Evolutionary conservation across 2,888 invertebrate genomes (phyloP), one percentile per base, ranked within the genome.

Genomic region (Phyto melanocephala): DNA sequence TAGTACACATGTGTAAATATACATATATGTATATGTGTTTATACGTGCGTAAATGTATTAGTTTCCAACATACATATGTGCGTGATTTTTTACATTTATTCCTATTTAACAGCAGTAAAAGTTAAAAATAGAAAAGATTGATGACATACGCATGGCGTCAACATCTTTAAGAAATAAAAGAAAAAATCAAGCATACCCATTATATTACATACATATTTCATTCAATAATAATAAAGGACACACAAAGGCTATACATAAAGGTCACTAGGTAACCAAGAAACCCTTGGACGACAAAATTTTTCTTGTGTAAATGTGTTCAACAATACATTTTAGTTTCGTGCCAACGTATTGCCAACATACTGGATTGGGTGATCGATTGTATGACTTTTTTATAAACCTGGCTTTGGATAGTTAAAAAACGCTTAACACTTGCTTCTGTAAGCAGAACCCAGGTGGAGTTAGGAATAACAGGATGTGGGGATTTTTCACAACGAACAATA

Each of bases 41-140:
- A 40, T 50, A 11, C 10, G 10, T 22, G 1, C 4, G 50, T 50
- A 11, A 10, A 40, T 40, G 40, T 40, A 11, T 8, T n/a, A 13
- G 10, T 40, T 40, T 7, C 2, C 40, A 2, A 60, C 10, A 40
- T 11, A 20, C 40, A 15, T 40, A 28, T 54, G 13, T 15, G 4
- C 11, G 13, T 15, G 7, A 28, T 7, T 15, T n/a, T 40, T 2
- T n/a, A 17, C 24, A 11, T 37, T 13, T 8, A 2, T 45, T 33
- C 15, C 11, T 54, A 13, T 56, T 8, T 40, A 37, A 35, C 13
- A 37, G 15, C 37, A 63, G 35, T 56, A 56, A 65, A 37, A 87
- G 88, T 86, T 87, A 88, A 88, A 88, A 88, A 88, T 88, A 88
- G 88, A 87, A 85, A 89, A 89, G 89, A 89, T 89, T 89, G 89